phyloP scores from a whole-genome alignment of 2,797 vertebrate species.

The Sparus aurata region DNA sequence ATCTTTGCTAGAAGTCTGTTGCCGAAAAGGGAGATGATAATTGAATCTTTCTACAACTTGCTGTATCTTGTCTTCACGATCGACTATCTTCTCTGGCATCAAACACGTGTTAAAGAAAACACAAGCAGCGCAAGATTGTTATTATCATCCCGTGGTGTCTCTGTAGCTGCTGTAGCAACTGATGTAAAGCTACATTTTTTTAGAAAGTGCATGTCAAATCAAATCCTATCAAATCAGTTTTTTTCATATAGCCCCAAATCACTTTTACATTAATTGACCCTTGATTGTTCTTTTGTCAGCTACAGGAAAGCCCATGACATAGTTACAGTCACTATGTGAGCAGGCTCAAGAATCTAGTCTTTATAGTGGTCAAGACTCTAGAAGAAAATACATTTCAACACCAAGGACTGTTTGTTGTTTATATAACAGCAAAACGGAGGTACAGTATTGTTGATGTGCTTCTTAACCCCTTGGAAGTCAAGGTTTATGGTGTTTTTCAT shows the following conservation, averaged over 20 bases:
- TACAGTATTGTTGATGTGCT: too few relatives aligned
- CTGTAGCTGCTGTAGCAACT: neutral
- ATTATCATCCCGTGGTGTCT: neutral
- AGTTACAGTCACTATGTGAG: neutral
- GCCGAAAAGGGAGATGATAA: neutral
- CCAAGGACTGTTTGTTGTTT: too few relatives aligned
- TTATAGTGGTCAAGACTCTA: too few relatives aligned
- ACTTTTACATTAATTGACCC: too few relatives aligned
- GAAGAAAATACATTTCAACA: too few relatives aligned
- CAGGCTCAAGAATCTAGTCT: neutral
- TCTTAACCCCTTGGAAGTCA: too few relatives aligned
- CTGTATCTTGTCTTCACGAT: neutral
- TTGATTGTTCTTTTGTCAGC: too few relatives aligned
- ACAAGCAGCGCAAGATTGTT: neutral
- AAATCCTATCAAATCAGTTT: too few relatives aligned
- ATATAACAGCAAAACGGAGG: too few relatives aligned
- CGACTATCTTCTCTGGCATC: neutral
- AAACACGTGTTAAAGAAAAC: neutral
- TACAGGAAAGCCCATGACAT: too few relatives aligned
- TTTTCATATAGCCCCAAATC: too few relatives aligned
- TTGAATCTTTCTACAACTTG: neutral
- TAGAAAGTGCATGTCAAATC: neutral
- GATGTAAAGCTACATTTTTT: neutral
- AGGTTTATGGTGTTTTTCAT: too few relatives aligned
- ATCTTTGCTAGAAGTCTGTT: neutral